Conservation (phyloP, 2,888 invertebrate species). For the Lasioglossum oenotherae region DNA sequence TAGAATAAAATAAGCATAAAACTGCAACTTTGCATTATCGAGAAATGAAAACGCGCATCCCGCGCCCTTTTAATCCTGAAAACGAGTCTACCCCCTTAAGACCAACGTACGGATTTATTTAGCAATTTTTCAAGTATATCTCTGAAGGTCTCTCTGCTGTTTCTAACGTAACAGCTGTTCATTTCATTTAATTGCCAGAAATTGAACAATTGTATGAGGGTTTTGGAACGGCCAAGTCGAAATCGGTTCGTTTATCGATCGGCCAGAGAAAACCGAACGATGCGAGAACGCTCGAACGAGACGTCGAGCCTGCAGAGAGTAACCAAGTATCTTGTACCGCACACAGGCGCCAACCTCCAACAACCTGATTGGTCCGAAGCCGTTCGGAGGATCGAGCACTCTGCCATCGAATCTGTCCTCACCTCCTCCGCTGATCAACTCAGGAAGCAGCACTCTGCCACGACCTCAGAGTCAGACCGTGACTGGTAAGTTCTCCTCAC, state of each 20-base stretch:
- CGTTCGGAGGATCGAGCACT: slow-evolving; percentile 80
- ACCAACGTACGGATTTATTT: too few relatives aligned
- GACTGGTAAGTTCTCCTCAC: slow-evolving; percentile 79
- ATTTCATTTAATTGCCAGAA: neutral
- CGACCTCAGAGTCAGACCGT: slow-evolving; percentile 82
- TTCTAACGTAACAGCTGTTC: neutral
- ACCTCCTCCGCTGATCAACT: slow-evolving; percentile 75
- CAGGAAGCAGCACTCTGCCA: slow-evolving; percentile 79
- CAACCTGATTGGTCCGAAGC: slow-evolving; percentile 81
- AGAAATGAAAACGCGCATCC: too few relatives aligned
- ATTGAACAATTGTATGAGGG: neutral
- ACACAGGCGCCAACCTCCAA: slow-evolving; percentile 79
- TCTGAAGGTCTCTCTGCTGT: too few relatives aligned
- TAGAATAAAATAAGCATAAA: too few relatives aligned
- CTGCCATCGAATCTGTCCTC: slow-evolving; percentile 76
- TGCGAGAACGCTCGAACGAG: neutral
- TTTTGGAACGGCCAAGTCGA: too few relatives aligned
- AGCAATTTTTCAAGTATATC: neutral
- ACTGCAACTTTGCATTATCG: too few relatives aligned
- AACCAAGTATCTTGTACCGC: slow-evolving; percentile 5
- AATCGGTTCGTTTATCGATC: neutral
- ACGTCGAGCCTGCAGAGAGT: neutral
- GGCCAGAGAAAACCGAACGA: neutral
- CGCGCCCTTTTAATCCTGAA: too few relatives aligned
- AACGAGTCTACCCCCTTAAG: too few relatives aligned